These are phyloP conservation scores for Montipora cactus DNA, from an alignment of 64 coral and sea anemone species.

Conservation along the genomic window DNA sequence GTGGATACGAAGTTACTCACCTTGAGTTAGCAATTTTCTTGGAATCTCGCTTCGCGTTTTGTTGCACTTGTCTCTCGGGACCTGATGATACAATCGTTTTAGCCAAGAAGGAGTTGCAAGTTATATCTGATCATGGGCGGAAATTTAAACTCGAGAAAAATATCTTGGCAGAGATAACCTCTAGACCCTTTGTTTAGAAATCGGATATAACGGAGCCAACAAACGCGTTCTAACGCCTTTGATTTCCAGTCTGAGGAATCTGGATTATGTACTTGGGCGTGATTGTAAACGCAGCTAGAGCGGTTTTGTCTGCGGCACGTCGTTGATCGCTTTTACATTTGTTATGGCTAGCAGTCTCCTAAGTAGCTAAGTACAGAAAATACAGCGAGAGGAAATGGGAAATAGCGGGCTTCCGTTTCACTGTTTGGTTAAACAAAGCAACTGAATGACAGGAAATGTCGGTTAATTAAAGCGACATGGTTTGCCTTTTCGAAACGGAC, in stretches of 20 bases:
- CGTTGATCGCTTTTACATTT: conserved; percentile 13
- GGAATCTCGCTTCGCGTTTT: background rate
- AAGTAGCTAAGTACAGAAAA: background rate
- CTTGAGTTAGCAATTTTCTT: background rate
- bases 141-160: background rate
- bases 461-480: background rate
- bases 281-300: background rate
- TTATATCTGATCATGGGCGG: conserved; percentile 35
- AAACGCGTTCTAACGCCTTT: background rate
- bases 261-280: conserved; percentile 5
- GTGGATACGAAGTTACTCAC: background rate
- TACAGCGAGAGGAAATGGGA: background rate
- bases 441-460: background rate
- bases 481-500: background rate
- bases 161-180: conserved; percentile 35
- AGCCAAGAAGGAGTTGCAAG: background rate
- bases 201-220: background rate
- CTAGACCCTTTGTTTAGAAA: conserved; percentile 12
- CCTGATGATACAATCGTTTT: background rate
- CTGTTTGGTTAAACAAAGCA: conserved; percentile 1
- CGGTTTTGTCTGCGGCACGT: background rate
- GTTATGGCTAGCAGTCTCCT: background rate
- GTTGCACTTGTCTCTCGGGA: background rate
- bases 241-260: conserved; percentile 24
- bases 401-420: background rate